Percentiles rank a stretch among this genome's conserved stretches.
Evolutionary conservation across 2,113 vertebrate genomes (phyloP).

Genomic region (Orthonyx spaldingii): DNA sequence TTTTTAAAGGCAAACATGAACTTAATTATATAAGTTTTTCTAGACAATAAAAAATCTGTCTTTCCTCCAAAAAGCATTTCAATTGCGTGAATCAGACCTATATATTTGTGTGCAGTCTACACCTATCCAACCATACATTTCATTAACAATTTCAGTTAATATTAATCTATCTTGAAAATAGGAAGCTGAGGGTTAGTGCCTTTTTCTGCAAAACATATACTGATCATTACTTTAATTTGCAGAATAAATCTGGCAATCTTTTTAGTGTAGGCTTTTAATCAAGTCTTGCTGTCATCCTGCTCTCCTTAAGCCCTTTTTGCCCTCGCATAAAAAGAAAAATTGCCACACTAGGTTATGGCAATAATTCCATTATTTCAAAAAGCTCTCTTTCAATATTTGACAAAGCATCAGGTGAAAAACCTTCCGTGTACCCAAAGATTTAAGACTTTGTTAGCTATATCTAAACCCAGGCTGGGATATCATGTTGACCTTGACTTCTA

Average conservation of each 20-base stretch:
- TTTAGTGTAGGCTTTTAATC: background rate
- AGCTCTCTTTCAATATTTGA: background rate
- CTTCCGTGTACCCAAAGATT: background rate
- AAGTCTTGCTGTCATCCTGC: background rate
- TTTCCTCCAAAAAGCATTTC: background rate
- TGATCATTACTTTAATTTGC: background rate
- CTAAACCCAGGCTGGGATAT: background rate
- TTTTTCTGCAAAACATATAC: background rate
- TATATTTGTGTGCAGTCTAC: background rate
- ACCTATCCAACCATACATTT: background rate
- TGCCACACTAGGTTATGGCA: background rate
- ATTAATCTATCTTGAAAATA: background rate
- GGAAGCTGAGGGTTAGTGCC: background rate
- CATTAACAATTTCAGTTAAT: background rate
- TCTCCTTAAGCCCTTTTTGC: background rate
- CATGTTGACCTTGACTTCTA: background rate
- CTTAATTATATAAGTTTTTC: background rate
- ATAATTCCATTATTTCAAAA: background rate
- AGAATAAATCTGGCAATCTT: background rate
- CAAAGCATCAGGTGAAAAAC: background rate
- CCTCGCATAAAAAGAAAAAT: background rate
- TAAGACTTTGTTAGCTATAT: background rate
- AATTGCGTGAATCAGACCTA: background rate
- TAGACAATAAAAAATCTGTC: fast-evolving
- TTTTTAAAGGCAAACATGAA: background rate